phyloP scores from a whole-genome alignment of 2,797 vertebrate species.

The Mormyrops boulengeri region DNA sequence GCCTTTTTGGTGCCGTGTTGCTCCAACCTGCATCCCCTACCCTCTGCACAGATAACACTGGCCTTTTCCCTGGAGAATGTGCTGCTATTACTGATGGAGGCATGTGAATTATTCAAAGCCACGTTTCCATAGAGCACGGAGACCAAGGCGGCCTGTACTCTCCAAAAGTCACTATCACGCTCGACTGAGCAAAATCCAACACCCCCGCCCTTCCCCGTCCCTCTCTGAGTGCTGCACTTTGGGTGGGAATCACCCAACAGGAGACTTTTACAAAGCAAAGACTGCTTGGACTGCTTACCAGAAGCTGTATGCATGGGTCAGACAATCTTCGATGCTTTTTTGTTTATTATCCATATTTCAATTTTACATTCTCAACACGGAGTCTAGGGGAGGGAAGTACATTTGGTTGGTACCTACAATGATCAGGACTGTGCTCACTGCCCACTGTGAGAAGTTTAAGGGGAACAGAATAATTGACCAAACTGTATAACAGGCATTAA shows the following conservation, averaged over 20 bases:
- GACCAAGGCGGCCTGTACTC: slow-evolving; percentile 37
- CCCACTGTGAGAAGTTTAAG: background rate
- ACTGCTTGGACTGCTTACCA: background rate
- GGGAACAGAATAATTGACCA: background rate
- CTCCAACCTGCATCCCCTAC: background rate
- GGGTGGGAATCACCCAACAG: background rate
- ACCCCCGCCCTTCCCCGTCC: background rate
- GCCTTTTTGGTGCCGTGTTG: background rate
- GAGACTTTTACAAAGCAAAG: background rate
- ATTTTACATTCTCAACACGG: background rate
- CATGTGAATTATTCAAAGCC: slow-evolving; percentile 57
- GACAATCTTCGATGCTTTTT: background rate
- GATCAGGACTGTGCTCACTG: background rate
- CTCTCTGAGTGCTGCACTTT: background rate
- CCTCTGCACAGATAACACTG: background rate
- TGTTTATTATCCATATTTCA: background rate
- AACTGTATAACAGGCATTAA: background rate
- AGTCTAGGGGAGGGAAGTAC: background rate
- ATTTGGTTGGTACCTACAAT: background rate
- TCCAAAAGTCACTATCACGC: slow-evolving; percentile 53
- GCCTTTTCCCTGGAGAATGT: background rate
- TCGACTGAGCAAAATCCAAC: slow-evolving; percentile 5
- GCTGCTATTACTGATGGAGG: slow-evolving; percentile 30
- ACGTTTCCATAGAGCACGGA: slow-evolving; percentile 38
- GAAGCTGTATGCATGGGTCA: background rate